Evolutionary conservation across 2,888 invertebrate genomes (phyloP), one percentile per base, ranked within the genome.

Genomic region (Germaria angustata): DNA sequence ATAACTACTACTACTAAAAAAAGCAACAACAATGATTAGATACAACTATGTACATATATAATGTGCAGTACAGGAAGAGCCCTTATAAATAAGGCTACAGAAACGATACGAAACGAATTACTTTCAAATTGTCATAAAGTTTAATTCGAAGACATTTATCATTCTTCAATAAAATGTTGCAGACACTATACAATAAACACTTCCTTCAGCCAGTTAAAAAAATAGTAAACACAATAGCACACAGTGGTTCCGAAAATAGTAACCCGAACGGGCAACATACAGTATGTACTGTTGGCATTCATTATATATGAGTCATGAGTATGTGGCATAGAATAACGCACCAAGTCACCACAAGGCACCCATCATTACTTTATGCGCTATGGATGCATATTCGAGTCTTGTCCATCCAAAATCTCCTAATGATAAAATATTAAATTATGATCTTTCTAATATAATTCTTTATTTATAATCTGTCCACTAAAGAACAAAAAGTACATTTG

Each of bases 71-170:
- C 55, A 69, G 63, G 53, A 68, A 63, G 44, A 53, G 44, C 78
- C 81, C 79, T 79, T 79, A 72, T 72, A 72, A 72, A 75, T 65
- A 59, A 72, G 51, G 72, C 72, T 72, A 59, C 41, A 66, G 65
- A 51, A 55, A 59, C 57, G 41, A 57, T 59, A 75, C 75, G 44
- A 69, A 82, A 82, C 82, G 79, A 82, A 82, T 82, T 82, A 82
- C 79, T 82, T 79, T 82, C 79, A 79, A 75, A 82, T 82, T 82
- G 82, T 82, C 82, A 82, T 82, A 82, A 79, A 82, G 49, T 79
- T 82, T 71, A 79, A 79, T 71, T 71, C 59, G 57, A 71, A 75
- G 75, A 75, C 82, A 82, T 82, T 82, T 75, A 79, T 82, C 82
- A 82, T 82, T 82, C 75, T 46, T 53, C 65, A 82, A 79, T 72